Conservation (phyloP, 2,113 vertebrate genomes). For the Odontesthes bonariensis region DNA sequence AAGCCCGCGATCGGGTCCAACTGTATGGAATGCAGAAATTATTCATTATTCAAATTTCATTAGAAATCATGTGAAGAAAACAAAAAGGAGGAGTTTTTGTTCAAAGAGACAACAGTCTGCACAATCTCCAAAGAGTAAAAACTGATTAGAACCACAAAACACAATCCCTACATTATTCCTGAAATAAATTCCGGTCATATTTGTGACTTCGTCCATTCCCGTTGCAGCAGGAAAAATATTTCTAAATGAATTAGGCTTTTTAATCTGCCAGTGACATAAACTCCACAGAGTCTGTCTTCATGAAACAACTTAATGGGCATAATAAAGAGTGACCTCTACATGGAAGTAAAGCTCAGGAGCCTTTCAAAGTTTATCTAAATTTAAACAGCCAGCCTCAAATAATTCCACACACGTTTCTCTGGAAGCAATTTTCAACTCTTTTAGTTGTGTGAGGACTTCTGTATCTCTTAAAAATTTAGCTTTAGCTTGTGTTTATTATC, state of each 20-base stretch:
- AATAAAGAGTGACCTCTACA: background rate
- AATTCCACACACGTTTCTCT: background rate
- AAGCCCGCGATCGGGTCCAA: too few relatives aligned
- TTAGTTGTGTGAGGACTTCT: background rate
- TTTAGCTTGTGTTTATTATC: too few relatives aligned
- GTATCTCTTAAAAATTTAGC: too few relatives aligned
- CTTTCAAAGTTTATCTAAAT: constrained; percentile 1
- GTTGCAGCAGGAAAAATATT: background rate
- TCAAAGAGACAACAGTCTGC: too few relatives aligned
- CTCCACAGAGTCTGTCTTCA: background rate
- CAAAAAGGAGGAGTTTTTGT: too few relatives aligned
- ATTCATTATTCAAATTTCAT: constrained; percentile 1
- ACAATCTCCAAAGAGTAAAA: too few relatives aligned
- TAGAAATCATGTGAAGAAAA: background rate
- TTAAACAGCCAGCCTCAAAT: background rate
- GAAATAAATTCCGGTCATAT: background rate
- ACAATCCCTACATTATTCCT: background rate
- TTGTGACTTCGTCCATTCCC: constrained; percentile 1
- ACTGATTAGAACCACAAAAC: background rate
- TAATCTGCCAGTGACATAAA: constrained; percentile 33
- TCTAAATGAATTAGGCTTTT: background rate
- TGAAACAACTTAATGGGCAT: constrained; percentile 14
- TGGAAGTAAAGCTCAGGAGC: background rate
- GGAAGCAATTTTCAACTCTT: background rate
- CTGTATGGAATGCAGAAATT: background rate